Percentiles rank a stretch among this genome's conserved stretches.
Evolutionary conservation across 2,888 invertebrate genomes (phyloP).

Genomic region (Dendrolimus houi): DNA sequence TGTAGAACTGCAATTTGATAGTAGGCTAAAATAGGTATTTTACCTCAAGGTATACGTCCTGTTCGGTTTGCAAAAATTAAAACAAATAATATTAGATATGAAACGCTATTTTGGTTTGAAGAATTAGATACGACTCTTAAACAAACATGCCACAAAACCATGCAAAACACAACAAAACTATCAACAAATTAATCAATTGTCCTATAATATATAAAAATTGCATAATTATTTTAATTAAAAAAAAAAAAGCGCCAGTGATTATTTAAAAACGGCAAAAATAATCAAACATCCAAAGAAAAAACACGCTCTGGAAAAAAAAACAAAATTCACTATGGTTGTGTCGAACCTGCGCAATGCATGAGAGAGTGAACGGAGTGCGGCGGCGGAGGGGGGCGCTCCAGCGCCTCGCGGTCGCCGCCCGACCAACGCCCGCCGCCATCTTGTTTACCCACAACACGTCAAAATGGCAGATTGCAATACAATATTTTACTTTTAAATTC

Average conservation of each 20-base stretch:
- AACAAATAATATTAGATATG: slow-evolving; percentile 19
- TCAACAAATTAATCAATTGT: not conserved
- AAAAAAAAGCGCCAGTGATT: too few species aligned
- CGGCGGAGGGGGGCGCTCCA: slow-evolving; percentile 84
- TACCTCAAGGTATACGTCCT: slow-evolving; percentile 74
- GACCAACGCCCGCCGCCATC: slow-evolving; percentile 63
- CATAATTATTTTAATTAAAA: too few species aligned
- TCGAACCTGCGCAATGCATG: slow-evolving; percentile 87
- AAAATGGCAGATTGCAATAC: too few species aligned
- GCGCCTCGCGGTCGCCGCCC: slow-evolving; percentile 67
- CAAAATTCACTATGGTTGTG: not conserved
- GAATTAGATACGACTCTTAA: too few species aligned
- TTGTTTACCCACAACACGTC: slow-evolving; percentile 19
- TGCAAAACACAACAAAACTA: slow-evolving; percentile 13
- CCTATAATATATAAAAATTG: too few species aligned
- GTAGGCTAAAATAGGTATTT: slow-evolving; percentile 9
- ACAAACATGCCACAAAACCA: slow-evolving; percentile 18
- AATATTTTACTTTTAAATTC: too few species aligned
- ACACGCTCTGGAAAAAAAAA: not conserved
- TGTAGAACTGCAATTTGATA: too few species aligned
- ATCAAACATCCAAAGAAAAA: too few species aligned
- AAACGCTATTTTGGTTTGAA: not conserved
- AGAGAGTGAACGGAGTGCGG: slow-evolving; percentile 78
- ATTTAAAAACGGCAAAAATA: too few species aligned
- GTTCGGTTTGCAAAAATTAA: slow-evolving; percentile 38